Evolutionary conservation across 2,888 invertebrate genomes (phyloP), one percentile per base, ranked within the genome.

Genomic region (Exocentrus adspersus): DNA sequence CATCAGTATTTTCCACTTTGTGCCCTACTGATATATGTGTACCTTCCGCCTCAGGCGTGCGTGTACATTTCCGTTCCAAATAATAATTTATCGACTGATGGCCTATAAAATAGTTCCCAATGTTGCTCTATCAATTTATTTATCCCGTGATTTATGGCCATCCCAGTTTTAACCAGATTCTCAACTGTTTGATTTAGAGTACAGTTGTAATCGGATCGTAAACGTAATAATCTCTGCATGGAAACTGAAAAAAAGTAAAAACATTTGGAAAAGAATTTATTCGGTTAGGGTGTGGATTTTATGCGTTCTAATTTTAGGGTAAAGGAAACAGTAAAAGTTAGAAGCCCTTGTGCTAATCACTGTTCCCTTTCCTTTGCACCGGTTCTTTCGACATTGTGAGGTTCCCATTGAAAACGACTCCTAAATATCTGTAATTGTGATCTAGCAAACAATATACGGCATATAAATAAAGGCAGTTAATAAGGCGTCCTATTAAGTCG

Each of bases 391-490:
- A 17, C 32, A 32, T 51, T 19, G 30, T 30, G 7, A 14, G 50
- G 16, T 10, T 32, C 37, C 32, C 30, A 12, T 43, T 6, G 9
- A n/a, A 16, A 54, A 54, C 54, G 42, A 24, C n/a, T 54, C 32
- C 54, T 30, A 50, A 42, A 59, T 59, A 59, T 59, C 59, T 41
- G 50, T 59, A 51, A 51, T 50, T 51, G 24, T 37, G 41, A 59
- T 59, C 59, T 59, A 50, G 28, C 50, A 50, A 59, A 59, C 59
- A 59, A 59, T 50, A 59, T 51, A 42, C 20, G 21, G 24, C 19
- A n/a, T 50, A 59, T 48, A 59, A 59, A 30, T 50, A 32, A 50
- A 59, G 51, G 28, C 50, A 37, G 59, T 51, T 59, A 59, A 59
- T 59, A 59, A 59, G 50, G 59, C 59, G 32, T 50, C 50, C 59